These are phyloP conservation scores for Tolmerus cingulatus DNA, from an alignment of 2,888 invertebrate genomes.

Conservation along the genomic window DNA sequence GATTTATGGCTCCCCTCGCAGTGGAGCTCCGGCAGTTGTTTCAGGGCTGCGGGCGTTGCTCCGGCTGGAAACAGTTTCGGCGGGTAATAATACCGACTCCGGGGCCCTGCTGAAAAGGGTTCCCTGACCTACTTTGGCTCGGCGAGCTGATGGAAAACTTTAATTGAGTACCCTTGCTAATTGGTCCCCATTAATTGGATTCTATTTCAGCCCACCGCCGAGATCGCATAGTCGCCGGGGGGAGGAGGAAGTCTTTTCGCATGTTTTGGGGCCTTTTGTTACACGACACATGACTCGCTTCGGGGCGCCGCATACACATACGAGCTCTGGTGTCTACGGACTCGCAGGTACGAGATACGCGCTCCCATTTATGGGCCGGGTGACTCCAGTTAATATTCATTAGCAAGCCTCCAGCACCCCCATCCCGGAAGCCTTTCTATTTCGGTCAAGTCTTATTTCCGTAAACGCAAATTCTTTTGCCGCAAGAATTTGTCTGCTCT, in stretches of 20 bases:
- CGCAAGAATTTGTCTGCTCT: not conserved
- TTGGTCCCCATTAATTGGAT: not conserved
- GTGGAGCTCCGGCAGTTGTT: not conserved
- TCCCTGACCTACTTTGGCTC: slow-evolving; percentile 1
- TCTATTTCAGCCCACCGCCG: not conserved
- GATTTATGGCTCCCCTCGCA: not conserved
- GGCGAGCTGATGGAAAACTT: not conserved
- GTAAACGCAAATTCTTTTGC: not conserved
- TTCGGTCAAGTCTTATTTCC: not conserved
- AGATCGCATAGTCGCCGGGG: not conserved
- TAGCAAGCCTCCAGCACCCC: not conserved
- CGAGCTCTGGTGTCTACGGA: not conserved
- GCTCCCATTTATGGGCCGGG: not conserved
- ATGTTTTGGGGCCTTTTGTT: not conserved
- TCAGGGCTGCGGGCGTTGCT: not conserved
- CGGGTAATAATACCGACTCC: not conserved
- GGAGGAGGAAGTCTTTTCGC: not conserved
- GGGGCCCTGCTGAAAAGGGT: not conserved
- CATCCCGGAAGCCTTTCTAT: not conserved
- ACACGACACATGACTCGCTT: not conserved
- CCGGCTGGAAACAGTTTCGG: not conserved
- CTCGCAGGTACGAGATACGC: not conserved
- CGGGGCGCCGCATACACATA: not conserved
- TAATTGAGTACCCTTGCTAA: not conserved
- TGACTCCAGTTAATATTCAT: not conserved